Base-by-base conservation (phyloP, 2,888 invertebrate genomes). In the Drosophila kuntzei region DNA sequence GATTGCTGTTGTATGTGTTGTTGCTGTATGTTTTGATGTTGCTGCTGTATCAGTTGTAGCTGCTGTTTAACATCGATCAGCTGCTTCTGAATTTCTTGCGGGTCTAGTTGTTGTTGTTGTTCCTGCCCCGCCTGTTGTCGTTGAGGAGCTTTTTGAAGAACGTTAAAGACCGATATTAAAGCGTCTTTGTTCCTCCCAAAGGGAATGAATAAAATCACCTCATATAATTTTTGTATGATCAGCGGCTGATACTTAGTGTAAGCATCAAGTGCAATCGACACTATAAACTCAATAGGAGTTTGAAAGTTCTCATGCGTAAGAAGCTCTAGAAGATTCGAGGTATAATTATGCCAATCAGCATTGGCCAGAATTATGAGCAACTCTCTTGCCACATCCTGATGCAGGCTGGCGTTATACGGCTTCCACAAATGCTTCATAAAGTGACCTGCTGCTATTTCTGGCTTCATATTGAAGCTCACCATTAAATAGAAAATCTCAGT, bases 341-440 rank as follows among this genome's bases (percentile, higher is more conserved):
- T 39, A 37, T 83, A 81, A 9, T 61, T 67, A 5, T 53, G 27
- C 83, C 83, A 83, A 71, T 83, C 77, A 7, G 43, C 9, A 1
- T 0, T 2, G 0, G 60, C 29, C 9, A 87, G 2, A 3, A 83
- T 57, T 0, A 20, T 1, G 0, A 87, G 50, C 11, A 84, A 25
- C 0, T 49, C 16, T 0, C 2, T 0, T 0, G 57, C 62, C 14
- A 81, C 9, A 0, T 57, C 46, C 0, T 44, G 49, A 49, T 29
- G 54, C 9, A 27, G 25, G 0, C 2, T 9, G 0, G 62, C 63
- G 9, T 46, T 36, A n/a, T n/a, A 7, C 1, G 70, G 58, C 3
- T 47, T 1, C 87, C 84, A 83, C 16, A 83, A 16, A 29, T 81
- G 34, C 1, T 44, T 18, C 79, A 87, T 81, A 3, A 83, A 57